phyloP scores from a whole-genome alignment of 2,797 vertebrate species.

The Nyctibius grandis region DNA sequence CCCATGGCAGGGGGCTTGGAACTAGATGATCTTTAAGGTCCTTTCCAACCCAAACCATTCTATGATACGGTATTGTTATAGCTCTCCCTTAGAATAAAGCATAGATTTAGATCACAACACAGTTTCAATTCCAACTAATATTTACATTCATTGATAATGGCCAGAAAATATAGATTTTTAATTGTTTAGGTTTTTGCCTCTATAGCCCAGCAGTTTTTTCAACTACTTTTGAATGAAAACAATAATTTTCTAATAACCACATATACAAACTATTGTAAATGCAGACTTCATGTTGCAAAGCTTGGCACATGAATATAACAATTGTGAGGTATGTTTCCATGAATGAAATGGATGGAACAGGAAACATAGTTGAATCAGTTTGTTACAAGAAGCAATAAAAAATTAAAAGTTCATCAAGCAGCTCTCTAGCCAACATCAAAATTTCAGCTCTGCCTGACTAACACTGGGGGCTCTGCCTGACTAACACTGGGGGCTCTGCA shows the following conservation, averaged over 20 bases:
- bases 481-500: neutral
- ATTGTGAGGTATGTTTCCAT: neutral
- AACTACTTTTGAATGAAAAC: neutral
- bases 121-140: neutral
- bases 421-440: neutral
- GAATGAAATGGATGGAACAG: neutral
- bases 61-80: neutral
- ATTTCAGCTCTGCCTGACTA: neutral
- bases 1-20: too few relatives aligned
- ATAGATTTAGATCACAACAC: neutral
- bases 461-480: neutral
- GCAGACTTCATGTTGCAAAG: neutral
- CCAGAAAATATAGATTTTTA: neutral
- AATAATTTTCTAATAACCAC: neutral
- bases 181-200: neutral
- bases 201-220: neutral
- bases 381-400: neutral
- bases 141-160: neutral
- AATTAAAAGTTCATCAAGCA: neutral
- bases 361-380: neutral
- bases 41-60: too few relatives aligned
- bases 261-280: neutral
- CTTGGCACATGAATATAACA: neutral
- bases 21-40: too few relatives aligned
- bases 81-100: neutral